phyloP scores from a whole-genome alignment of 2,888 invertebrate species.

The Tipula vernalis region DNA sequence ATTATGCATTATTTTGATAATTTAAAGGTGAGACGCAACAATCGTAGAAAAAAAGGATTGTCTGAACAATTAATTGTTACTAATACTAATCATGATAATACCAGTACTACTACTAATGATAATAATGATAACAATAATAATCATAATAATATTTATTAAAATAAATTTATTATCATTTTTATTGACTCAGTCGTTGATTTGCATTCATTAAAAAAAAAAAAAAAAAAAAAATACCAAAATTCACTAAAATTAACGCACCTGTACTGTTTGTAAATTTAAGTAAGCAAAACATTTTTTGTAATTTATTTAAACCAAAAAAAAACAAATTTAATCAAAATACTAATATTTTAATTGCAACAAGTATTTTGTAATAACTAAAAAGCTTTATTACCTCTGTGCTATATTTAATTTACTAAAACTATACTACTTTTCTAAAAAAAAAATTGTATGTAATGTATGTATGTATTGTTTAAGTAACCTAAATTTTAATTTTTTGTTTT shows the following conservation, averaged over 20 bases:
- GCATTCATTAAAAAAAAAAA: neutral
- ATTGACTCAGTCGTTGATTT: neutral
- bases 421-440: neutral
- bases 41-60: conserved; percentile 8
- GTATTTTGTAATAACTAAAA: neutral
- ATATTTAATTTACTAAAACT: neutral
- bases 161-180: neutral
- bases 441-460: neutral
- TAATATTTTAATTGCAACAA: neutral
- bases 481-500: neutral
- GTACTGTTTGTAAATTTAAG: neutral
- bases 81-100: neutral
- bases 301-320: neutral
- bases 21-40: conserved; percentile 58
- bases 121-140: neutral
- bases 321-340: neutral
- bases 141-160: neutral
- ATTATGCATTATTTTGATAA: conserved; percentile 98
- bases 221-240: neutral
- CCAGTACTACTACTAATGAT: neutral
- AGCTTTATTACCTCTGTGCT: neutral
- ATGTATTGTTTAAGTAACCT: neutral
- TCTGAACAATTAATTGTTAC: neutral
- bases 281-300: neutral
- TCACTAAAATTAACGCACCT: neutral